Evolutionary conservation across 2,888 invertebrate species (phyloP).

Genomic region (Gymnocheta viridis): DNA sequence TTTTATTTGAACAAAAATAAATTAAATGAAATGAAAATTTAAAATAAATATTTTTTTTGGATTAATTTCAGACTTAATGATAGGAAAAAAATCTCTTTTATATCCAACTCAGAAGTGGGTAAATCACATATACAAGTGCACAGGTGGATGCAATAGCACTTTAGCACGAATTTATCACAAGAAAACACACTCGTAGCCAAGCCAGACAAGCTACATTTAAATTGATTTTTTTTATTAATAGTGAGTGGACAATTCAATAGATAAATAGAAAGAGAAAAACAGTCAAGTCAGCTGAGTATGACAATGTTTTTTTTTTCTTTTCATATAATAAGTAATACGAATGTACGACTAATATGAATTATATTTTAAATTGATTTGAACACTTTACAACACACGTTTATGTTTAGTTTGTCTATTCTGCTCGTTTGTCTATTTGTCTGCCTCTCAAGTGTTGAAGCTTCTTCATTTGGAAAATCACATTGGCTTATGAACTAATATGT

Average conservation of each 20-base stretch:
- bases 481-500: conserved; percentile 48
- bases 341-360: conserved; percentile 8
- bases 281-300: conserved; percentile 32
- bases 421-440: not conserved
- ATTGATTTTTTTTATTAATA: not conserved
- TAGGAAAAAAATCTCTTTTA: conserved; percentile 1
- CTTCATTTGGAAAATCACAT: conserved; percentile 12
- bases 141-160: conserved; percentile 45
- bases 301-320: not conserved
- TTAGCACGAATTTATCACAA: conserved; percentile 59
- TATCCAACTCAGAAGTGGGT: no score
- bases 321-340: conserved; percentile 13
- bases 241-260: conserved; percentile 1
- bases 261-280: conserved; percentile 13
- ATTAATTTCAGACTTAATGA: not conserved
- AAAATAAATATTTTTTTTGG: not conserved
- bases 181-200: not conserved
- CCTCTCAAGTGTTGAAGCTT: conserved; percentile 32
- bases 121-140: conserved; percentile 46
- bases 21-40: not conserved
- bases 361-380: conserved; percentile 37
- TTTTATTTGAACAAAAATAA: not conserved
- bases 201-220: conserved; percentile 8
- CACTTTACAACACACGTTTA: conserved; percentile 15
- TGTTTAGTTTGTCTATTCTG: conserved; percentile 17